Base-by-base conservation (phyloP, 2,888 invertebrate genomes). In the Fragum sueziense region DNA sequence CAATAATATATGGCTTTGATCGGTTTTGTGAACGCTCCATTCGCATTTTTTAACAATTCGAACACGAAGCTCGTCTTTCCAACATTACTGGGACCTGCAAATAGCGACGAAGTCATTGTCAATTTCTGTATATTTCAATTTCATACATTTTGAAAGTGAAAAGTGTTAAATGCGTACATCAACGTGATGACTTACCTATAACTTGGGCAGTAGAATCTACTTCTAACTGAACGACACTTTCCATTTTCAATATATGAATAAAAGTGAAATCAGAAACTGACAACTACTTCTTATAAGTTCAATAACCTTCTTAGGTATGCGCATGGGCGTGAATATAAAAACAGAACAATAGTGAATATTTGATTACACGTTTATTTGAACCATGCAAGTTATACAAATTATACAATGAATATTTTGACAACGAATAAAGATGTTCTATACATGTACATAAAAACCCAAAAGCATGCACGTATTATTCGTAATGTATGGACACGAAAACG, bases 31-130 rank as follows among this genome's bases (percentile, higher is more conserved):
- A 83, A 83, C 31, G 69, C 72, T 41, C 77, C 78, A 22, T 80
- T 75, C 14, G 70, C 70, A 27, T 80, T 52, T 61, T 80, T 78
- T 25, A 83, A 67, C 11, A 83, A 25, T 75, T 79, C 61, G 51
- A 74, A 78, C 33, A 80, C 70, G 33, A 84, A 79, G 17, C 65
- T 71, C 37, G 47, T 74, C 51, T 83, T 83, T 54, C 83, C 83
- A 20, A 70, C 71, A 73, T 73, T 76, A 61, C 62, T 78, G 17
- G 75, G 73, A 33, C 81, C 81, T 75, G 47, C 22, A 71, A 79
- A 51, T 25, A 34, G 20, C 4, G 34, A 31, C 17, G 17, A 33
- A 25, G 14, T 52, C n/a, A n/a, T n/a, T 29, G 25, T 65, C n/a
- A n/a, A n/a, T n/a, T n/a, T n/a, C n/a, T n/a, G n/a, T n/a, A n/a